Conservation (phyloP, 2,113 vertebrate species). For the Protobothrops flavoviridis region DNA sequence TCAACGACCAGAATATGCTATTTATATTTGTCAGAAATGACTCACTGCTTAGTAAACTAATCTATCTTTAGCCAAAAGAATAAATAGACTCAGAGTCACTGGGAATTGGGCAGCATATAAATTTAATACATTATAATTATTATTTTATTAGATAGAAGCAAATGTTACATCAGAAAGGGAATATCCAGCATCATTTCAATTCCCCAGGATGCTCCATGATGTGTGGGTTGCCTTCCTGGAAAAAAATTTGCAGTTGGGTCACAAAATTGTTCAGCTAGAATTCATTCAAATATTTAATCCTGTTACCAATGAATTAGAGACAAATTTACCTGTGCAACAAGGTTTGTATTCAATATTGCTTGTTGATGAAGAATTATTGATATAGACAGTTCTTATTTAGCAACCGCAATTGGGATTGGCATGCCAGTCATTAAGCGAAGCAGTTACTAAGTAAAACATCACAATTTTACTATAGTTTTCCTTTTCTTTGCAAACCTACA, state of each 20-base stretch:
- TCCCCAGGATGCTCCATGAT: background rate
- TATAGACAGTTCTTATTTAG: background rate
- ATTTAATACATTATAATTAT: background rate
- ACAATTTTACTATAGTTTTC: background rate
- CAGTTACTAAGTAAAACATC: background rate
- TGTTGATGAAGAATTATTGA: background rate
- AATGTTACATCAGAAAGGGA: background rate
- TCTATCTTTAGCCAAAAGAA: background rate
- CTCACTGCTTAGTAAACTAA: background rate
- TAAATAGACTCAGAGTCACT: background rate
- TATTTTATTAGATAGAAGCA: background rate
- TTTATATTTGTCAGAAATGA: background rate
- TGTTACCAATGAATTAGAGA: background rate
- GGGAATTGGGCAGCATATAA: background rate
- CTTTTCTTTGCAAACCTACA: background rate
- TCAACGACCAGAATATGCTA: background rate
- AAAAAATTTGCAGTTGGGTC: background rate
- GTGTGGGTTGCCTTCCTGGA: background rate
- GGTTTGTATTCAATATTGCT: background rate
- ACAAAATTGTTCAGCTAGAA: background rate
- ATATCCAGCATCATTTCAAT: background rate
- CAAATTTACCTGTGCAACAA: background rate
- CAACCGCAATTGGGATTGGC: background rate
- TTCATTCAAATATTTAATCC: background rate
- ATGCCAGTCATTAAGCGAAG: background rate